Base-by-base conservation (phyloP, 2,888 invertebrate species). In the Thelaira solivaga region DNA sequence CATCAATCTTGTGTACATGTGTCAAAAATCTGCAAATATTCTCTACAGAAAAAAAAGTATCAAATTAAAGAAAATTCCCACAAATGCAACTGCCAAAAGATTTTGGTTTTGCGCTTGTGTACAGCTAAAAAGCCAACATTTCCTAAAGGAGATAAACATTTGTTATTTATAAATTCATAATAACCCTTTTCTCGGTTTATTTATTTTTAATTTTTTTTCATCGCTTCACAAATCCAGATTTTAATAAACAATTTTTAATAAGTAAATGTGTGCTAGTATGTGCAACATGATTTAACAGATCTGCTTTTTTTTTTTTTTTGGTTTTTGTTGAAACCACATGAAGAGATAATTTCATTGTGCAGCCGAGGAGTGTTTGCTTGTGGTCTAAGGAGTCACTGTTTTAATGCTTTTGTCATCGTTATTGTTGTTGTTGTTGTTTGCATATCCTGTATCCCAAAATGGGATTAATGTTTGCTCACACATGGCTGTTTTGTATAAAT, bases 61-160 rank as follows among this genome's bases (percentile, higher is more conserved):
- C 77, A 51, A 78, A 78, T 78, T 73, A 68, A 78, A 51, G 73
- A 78, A 73, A 78, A 68, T 78, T 78, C 77, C 73, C 77, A 78
- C 77, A 61, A 77, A 62, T 18, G 67, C 53, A 67, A 47, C 72
- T 29, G 26, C 36, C 18, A 39, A 55, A 53, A 55, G 18, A 55
- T 55, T 43, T 64, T 24, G 26, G 10, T 26, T 31, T 45, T 20
- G 3, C 10, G 20, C 31, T 6, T 6, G 2, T 39, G 5, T 34
- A 34, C 36, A 8, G 16, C 31, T 31, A 51, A 20, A 16, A 45
- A 18, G 13, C 31, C 55, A 45, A 16, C 4, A 61, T 59, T 61
- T 61, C 26, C 39, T 31, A 57, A 22, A 49, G 41, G 22, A 59
- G 51, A 45, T 59, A 61, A 64, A 68, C 41, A 68, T 57, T 73